A percentile compares a stretch with the other conserved stretches of the same genome.
phyloP scores from a whole-genome alignment of 37 sponge, comb jelly and placozoan genomes.

The Geodia barretti region DNA sequence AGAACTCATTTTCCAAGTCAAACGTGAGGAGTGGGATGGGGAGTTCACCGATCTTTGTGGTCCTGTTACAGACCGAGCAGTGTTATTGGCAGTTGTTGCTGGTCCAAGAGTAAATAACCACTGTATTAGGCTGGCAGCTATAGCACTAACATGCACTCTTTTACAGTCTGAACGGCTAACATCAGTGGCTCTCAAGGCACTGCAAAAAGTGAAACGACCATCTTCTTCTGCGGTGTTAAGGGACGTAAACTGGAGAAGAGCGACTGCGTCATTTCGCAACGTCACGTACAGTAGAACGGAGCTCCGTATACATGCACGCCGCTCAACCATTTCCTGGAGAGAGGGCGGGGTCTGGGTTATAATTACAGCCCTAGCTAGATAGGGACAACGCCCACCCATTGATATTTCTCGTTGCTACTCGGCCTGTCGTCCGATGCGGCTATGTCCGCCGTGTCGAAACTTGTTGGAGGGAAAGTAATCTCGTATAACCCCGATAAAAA shows the following conservation, averaged over 20 bases:
- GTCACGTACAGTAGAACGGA: too few relatives aligned
- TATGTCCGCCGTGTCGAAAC: not conserved
- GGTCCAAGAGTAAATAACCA: too few relatives aligned
- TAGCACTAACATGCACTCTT: too few relatives aligned
- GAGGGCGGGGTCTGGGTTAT: too few relatives aligned
- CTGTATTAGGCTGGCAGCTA: too few relatives aligned
- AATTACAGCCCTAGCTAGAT: too few relatives aligned
- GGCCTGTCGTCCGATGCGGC: too few relatives aligned
- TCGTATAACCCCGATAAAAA: not conserved
- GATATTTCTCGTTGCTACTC: too few relatives aligned
- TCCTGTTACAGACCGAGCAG: not conserved
- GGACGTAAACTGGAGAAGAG: not conserved
- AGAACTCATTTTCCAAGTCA: not conserved
- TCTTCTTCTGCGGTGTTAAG: not conserved
- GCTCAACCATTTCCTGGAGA: too few relatives aligned
- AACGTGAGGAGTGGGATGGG: not conserved
- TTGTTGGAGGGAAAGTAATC: not conserved
- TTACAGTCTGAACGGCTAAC: not conserved
- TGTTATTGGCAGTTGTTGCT: not conserved
- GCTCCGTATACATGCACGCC: too few relatives aligned
- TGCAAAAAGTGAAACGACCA: not conserved
- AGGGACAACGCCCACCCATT: too few relatives aligned
- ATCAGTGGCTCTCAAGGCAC: not conserved
- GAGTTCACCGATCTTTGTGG: not conserved
- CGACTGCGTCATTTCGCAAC: too few relatives aligned